Evolutionary conservation across 2,797 vertebrate species (phyloP), one percentile per base, ranked within the genome.

Genomic region (Galago senegalensis): DNA sequence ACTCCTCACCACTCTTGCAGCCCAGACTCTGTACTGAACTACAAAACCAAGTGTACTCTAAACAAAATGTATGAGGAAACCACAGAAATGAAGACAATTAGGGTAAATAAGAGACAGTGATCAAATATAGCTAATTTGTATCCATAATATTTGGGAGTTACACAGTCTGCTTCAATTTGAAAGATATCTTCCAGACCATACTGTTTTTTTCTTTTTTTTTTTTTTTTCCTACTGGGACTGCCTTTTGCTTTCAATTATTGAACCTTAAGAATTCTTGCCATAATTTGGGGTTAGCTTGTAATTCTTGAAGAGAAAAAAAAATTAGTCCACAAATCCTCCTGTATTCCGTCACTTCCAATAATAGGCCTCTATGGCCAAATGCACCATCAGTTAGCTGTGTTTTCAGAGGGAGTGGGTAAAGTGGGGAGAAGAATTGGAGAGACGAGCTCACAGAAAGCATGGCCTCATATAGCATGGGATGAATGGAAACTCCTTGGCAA

Each of bases 121-220:
- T 98, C 95, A 97, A 93, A 98, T 94, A 88, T 31, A 93, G 92
- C 93, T 98, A 94, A 98, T 98, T 98, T 98, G 93, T 97, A 97
- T 82, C 56, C 67, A 17, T 93, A 95, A 96, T 98, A 96, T 96
- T 97, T 98, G 83, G 76, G 79, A 97, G 90, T 98, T 97, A 93
- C 17, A 53, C 61, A 93, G 90, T 97, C 82, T 0, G 92, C 96
- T 98, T 98, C 95, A 97, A 97, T 98, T 98, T 98, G 81, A 94
- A 98, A 96, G 95, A 98, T 56, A 91, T 72, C 87, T 96, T 98
- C 73, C 97, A 98, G 97, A 97, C 91, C 91, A 89, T 89, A 92
- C 49, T 88, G 75, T 94, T 65, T 34, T 61, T 14, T 16, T 53
- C 5, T 43, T 43, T 43, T 53, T 53, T 3, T 53, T 53, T 16